Evolutionary conservation across 2,888 invertebrate genomes (phyloP).

Genomic region (Pocota personata): DNA sequence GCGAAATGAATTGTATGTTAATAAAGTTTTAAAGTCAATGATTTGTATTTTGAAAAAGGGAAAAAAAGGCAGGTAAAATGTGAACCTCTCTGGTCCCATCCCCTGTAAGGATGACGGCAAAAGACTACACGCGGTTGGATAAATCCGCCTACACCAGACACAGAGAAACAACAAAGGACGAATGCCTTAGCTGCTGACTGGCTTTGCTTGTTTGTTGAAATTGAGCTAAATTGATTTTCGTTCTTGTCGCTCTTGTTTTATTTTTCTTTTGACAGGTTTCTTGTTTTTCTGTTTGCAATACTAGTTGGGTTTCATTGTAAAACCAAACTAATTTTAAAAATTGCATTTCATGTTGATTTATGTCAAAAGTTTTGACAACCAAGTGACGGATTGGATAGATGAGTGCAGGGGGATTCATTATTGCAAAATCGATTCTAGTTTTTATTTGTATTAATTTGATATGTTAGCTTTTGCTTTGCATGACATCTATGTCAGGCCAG

Average conservation of each 20-base stretch:
- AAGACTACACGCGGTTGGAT: constrained; percentile 2
- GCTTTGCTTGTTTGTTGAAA: constrained; percentile 48
- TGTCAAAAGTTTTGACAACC: constrained; percentile 57
- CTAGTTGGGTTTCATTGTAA: not conserved
- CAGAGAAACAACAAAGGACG: constrained; percentile 25
- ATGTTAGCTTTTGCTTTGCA: constrained; percentile 7
- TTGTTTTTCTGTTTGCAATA: constrained; percentile 4
- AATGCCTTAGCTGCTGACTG: not conserved
- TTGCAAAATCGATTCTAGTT: constrained; percentile 18
- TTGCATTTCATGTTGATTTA: constrained; percentile 61
- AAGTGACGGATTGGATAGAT: constrained; percentile 44
- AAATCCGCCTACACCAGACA: constrained; percentile 20
- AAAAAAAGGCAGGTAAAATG: constrained; percentile 11
- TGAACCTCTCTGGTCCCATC: not conserved
- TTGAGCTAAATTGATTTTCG: constrained; percentile 63
- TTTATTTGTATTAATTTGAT: constrained; percentile 21
- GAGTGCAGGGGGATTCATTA: not conserved
- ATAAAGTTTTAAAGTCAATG: constrained; percentile 43
- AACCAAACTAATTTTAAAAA: constrained; percentile 27
- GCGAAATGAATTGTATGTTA: constrained; percentile 32
- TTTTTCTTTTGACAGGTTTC: constrained; percentile 4
- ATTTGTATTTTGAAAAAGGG: constrained; percentile 3
- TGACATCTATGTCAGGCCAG: not conserved
- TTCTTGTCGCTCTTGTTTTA: constrained; percentile 16
- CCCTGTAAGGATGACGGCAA: constrained; percentile 9